Evolutionary conservation across 2,797 vertebrate genomes (phyloP), one percentile per base, ranked within the genome.

Genomic region (Eupleurogrammus muticus): DNA sequence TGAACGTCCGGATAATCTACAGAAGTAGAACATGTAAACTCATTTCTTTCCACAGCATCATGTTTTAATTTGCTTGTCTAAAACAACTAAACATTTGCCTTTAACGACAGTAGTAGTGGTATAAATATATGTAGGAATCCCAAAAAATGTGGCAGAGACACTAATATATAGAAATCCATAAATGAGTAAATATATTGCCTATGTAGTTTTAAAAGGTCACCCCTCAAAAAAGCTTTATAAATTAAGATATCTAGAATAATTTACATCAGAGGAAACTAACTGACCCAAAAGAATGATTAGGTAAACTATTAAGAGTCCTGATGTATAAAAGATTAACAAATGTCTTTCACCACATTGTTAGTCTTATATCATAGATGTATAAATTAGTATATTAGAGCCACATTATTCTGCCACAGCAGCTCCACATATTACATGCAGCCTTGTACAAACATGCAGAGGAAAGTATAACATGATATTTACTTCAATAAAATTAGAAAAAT

Each of bases 1-100:
- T 96, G 90, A 98, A 98, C 1, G 97, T 99, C 8, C 97, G 94
- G 54, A 99, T 89, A 79, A 99, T 98, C 97, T 98, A 85, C 0
- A 62, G 21, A 24, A 40, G 0, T 28, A 58, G 46, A 24, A 47
- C 0, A 17, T 14, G 9, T 4, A 14, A 48, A 24, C 1, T 5
- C 0, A 1, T 12, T 62, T 55, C 21, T 11, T 14, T 34, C 46
- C 9, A 54, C 14, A 16, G 2, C 2, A 10, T 5, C 2, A 50
- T 19, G 5, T 36, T 56, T 52, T 46, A 6, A 19, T 4, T 24
- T 36, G 4, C 1, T 23, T 13, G 21, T 2, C 46, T 14, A 44
- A 48, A 47, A 50, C 9, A 3, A 1, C 11, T 7, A 61, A 19
- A n/a, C 9, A 34, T n/a, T 9, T 14, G 19, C 1, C 3, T 14